Conservation (phyloP, 2,113 vertebrate species). For the Aspiorhynchus laticeps region DNA sequence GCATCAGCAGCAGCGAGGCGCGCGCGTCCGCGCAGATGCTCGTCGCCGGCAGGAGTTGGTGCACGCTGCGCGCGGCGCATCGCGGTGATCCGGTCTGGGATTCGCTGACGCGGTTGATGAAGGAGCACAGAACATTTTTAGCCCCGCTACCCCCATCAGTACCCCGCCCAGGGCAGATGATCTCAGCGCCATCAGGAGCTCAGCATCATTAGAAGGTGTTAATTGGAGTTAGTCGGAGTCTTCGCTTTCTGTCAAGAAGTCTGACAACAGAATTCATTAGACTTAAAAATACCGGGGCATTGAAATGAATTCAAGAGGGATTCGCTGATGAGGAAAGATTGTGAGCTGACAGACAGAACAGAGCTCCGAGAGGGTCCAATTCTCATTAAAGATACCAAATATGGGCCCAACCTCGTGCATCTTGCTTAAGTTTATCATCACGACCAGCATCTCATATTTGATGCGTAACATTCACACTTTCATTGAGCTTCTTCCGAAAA, state of each 20-base stretch:
- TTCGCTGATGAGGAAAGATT: conserved; percentile 40
- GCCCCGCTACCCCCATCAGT: conserved; percentile 34
- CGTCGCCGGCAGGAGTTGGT: conserved; percentile 15
- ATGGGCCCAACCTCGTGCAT: not conserved
- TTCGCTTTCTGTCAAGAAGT: conserved; percentile 92
- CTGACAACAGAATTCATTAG: conserved; percentile 85
- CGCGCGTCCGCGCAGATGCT: conserved; percentile 19
- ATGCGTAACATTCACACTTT: conserved; percentile 21
- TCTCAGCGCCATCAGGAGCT: conserved; percentile 84
- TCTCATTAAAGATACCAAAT: conserved; percentile 28
- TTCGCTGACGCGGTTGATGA: conserved; percentile 31
- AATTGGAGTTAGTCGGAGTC: conserved; percentile 97
- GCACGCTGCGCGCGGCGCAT: not conserved
- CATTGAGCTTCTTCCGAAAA: not conserved
- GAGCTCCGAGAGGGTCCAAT: not conserved
- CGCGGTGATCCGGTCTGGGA: conserved; percentile 15
- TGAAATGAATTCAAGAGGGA: conserved; percentile 77
- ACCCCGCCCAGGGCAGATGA: conserved; percentile 65
- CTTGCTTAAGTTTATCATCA: conserved; percentile 21
- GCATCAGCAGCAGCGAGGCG: not conserved
- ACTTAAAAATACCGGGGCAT: conserved; percentile 69
- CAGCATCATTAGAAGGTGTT: conserved; percentile 97
- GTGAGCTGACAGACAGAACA: conserved; percentile 11
- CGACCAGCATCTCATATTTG: conserved; percentile 9
- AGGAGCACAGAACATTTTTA: conserved; percentile 12